A percentile compares a stretch with the other conserved stretches of the same genome.
Evolutionary conservation across 2,113 vertebrate species (phyloP).

Genomic region (Apodemus speciosus): DNA sequence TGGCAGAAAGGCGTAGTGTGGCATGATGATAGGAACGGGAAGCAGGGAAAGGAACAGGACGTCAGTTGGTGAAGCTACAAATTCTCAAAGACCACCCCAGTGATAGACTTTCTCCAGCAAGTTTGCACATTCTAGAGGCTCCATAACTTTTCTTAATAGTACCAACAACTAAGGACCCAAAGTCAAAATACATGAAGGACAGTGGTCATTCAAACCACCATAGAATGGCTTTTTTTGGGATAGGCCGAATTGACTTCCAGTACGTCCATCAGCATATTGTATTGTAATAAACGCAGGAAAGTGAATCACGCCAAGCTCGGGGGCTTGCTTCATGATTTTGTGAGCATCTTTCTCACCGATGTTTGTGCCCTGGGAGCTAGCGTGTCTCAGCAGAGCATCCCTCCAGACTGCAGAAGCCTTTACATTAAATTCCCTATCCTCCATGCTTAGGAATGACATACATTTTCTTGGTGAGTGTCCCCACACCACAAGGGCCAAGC

Average conservation of each 20-base stretch:
- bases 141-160: neutral
- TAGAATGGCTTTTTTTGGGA: neutral
- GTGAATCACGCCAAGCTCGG: neutral
- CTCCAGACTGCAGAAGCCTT: no score
- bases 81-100: neutral
- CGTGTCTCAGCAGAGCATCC: fast-evolving
- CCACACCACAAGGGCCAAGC: neutral
- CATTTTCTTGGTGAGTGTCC: neutral
- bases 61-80: neutral
- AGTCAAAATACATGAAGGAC: neutral
- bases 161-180: neutral
- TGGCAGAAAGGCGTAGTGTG: neutral
- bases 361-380: neutral
- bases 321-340: neutral
- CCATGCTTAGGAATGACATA: fast-evolving
- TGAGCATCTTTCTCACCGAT: neutral
- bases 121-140: neutral
- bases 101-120: neutral
- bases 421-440: fast-evolving
- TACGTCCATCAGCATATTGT: neutral
- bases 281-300: neutral
- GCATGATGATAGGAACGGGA: neutral
- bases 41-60: neutral
- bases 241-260: neutral
- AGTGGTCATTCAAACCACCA: neutral